Percentiles rank a stretch among this genome's conserved stretches.
These are phyloP conservation scores for Cheilosia soror DNA, from an alignment of 2,888 invertebrate species.

Conservation along the genomic window DNA sequence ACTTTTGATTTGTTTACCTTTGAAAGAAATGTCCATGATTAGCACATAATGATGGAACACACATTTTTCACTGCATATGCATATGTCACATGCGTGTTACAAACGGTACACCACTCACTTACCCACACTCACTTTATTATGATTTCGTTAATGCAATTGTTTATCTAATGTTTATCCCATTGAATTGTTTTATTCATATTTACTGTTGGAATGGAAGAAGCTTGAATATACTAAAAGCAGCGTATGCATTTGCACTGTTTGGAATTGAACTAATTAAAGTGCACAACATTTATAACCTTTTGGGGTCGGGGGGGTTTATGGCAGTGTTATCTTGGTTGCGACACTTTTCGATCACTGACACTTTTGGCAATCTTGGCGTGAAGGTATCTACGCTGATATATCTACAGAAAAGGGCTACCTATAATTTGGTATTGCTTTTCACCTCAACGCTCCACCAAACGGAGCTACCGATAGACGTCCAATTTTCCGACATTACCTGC, in stretches of 20 bases:
- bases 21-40: conserved; percentile 35
- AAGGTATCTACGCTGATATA: no score
- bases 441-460: no score
- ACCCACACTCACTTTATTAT: conserved; percentile 25
- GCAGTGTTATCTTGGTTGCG: no score
- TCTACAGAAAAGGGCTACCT: no score
- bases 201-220: conserved; percentile 53
- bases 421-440: no score
- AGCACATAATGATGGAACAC: conserved; percentile 11
- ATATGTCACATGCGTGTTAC: conserved; percentile 28
- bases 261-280: no score
- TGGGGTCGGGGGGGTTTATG: no score
- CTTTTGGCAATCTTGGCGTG: no score
- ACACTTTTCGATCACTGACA: no score
- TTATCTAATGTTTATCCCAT: conserved; percentile 11
- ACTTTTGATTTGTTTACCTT: conserved; percentile 1
- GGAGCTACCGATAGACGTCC: no score
- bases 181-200: conserved; percentile 36
- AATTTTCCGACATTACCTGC: no score
- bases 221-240: conserved; percentile 7
- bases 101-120: conserved; percentile 4
- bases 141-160: conserved; percentile 32
- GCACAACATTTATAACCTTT: no score
- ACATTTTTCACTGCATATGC: conserved; percentile 46
- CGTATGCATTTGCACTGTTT: background rate